Base-by-base conservation (phyloP, 2,797 vertebrate species). In the Microchirus variegatus region DNA sequence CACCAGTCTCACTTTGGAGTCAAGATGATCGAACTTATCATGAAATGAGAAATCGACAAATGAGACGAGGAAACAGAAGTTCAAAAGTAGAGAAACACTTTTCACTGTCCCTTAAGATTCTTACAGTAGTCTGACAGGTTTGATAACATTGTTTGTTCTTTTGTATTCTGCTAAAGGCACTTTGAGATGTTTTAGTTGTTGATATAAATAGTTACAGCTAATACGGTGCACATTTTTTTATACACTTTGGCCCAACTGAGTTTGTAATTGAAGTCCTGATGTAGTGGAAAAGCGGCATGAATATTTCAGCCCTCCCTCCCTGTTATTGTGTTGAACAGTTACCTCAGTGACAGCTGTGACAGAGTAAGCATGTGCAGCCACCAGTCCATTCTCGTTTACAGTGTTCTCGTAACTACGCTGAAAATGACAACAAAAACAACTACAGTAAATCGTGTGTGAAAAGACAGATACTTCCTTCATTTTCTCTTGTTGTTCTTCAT, bases 261-360 rank as follows among this genome's bases (percentile, higher is more conserved):
- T n/a, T n/a, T n/a, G n/a, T n/a, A n/a, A n/a, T n/a, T n/a, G n/a
- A n/a, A n/a, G n/a, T n/a, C n/a, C n/a, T n/a, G n/a, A n/a, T n/a
- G n/a, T n/a, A n/a, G n/a, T n/a, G n/a, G n/a, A n/a, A n/a, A n/a
- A n/a, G n/a, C n/a, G n/a, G n/a, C n/a, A n/a, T n/a, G n/a, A n/a
- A n/a, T n/a, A 22, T 22, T 5, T 22, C 22, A 31, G 5, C 31
- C 31, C 31, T 14, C 41, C 11, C 14, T 41, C 40, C 11, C 11
- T 45, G 9, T 45, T 17, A 16, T n/a, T n/a, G n/a, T n/a, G n/a
- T n/a, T 17, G n/a, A 9, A 9, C 9, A 10, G 48, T 1, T 44
- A 88, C 86, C 84, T 80, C 3, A 45, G 73, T 52, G 56, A 80
- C 70, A 13, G 4, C 77, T 31, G 85, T 89, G 47, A 89, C 47